Base-by-base conservation (phyloP, 2,113 vertebrate genomes). In the Recurvirostra avosetta region DNA sequence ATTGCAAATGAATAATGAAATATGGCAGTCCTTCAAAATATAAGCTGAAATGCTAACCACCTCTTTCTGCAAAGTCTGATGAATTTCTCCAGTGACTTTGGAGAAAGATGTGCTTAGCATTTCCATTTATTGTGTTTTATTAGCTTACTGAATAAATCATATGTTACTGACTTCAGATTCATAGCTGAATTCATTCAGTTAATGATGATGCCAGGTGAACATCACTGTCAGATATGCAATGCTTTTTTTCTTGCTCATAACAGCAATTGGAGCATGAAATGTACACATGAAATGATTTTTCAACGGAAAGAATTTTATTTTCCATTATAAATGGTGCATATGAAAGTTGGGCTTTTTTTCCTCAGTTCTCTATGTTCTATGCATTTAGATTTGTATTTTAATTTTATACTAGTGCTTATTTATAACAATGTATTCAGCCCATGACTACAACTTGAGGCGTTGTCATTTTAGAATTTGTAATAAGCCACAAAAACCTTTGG, bases 121-220 rank as follows among this genome's bases (percentile, higher is more conserved):
- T 92, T 56, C 52, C 61, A 34, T 55, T 88, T 67, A n/a, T 55
- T 82, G n/a, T 74, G 53, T 47, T 93, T 77, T 52, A 77, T 94
- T 75, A 88, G 56, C 58, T 95, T 95, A 29, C 62, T 85, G 52
- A 74, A 91, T 72, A 55, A 70, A 73, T 86, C 58, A 41, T 78
- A 15, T 34, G 59, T 87, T 92, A 91, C 3, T 67, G 72, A 65
- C 29, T 73, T 80, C 30, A 74, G 56, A 50, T 87, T 88, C 76
- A 40, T 41, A 87, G 89, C 87, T 84, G 91, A 89, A 34, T 43
- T 91, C 38, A 7, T 85, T 58, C 73, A 38, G 34, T 74, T 93
- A 82, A 79, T 87, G 88, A 65, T 91, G 95, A 65, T 89, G 63
- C 82, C 94, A 93, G 96, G 90, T 95, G 96, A 92, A 50, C 47